Conservation (phyloP, 2,888 invertebrate genomes). For the Folsomia candida region DNA sequence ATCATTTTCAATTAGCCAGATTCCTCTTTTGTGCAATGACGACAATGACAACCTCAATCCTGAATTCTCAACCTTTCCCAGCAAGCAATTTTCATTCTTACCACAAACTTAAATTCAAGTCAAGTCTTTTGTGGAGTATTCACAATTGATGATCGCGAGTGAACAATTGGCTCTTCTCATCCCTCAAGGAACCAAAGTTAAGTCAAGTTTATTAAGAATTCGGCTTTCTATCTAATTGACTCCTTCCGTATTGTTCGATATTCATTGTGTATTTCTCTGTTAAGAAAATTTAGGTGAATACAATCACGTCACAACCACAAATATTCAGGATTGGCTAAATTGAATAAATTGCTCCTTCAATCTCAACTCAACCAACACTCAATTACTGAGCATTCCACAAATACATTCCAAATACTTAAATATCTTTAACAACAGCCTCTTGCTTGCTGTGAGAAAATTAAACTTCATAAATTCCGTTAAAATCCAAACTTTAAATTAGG, state of each 20-base stretch:
- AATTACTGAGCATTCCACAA: not conserved
- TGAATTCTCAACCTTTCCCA: no score
- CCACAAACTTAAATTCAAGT: not conserved
- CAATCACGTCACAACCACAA: no score
- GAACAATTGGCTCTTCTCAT: not conserved
- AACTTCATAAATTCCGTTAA: no score
- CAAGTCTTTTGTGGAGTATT: not conserved
- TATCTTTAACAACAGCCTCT: no score
- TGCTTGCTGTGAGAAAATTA: no score
- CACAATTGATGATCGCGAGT: not conserved
- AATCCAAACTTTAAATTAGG: no score
- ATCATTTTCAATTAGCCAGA: not conserved
- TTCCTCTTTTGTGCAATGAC: not conserved
- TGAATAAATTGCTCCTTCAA: no score
- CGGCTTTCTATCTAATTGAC: slow-evolving; percentile 46
- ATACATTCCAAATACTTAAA: no score
- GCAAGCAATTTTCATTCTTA: not conserved
- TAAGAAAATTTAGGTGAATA: not conserved
- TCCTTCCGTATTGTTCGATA: slow-evolving; percentile 28
- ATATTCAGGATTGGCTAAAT: no score
- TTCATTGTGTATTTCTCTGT: not conserved
- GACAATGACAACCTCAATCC: not conserved
- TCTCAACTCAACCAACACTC: no score
- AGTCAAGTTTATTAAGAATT: not conserved
- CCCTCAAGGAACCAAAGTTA: no score